Percentiles rank a stretch among this genome's conserved stretches.
Conservation (phyloP, 37 sponge, comb jelly and placozoan genomes). For the Bolinopsis microptera region DNA sequence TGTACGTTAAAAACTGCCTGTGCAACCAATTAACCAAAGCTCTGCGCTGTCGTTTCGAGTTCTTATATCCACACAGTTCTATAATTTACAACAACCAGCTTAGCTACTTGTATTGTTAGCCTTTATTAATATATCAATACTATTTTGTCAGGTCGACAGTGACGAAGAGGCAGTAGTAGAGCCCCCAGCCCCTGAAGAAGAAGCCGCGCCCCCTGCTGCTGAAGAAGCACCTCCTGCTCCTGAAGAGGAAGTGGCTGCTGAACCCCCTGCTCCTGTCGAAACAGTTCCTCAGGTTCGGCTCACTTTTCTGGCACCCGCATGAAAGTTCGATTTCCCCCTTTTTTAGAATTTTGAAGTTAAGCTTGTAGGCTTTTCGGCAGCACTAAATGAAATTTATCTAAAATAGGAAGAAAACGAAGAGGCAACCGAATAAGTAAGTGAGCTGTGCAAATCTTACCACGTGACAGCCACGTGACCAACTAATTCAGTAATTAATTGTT, state of each 20-base stretch:
- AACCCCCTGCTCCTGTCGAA: not conserved
- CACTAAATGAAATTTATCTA: not conserved
- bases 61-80: too few species aligned
- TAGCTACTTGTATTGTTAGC: too few species aligned
- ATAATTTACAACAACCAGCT: too few species aligned
- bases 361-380: too few species aligned
- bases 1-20: too few species aligned
- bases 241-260: too few species aligned
- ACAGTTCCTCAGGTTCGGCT: not conserved
- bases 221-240: not conserved
- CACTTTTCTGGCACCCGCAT: not conserved
- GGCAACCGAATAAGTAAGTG: conserved; percentile 12
- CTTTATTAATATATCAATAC: too few species aligned
- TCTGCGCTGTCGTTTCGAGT: too few species aligned
- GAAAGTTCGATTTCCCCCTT: not conserved
- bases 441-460: not conserved
- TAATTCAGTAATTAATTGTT: not conserved
- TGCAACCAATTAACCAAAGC: too few species aligned
- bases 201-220: conserved; percentile 25
- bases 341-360: not conserved
- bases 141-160: too few species aligned
- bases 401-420: conserved; percentile 8
- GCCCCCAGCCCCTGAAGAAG: not conserved
- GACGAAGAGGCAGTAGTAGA: not conserved
- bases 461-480: not conserved